phyloP scores from a whole-genome alignment of 2,113 vertebrate genomes.

The Myanophis thanlyinensis region DNA sequence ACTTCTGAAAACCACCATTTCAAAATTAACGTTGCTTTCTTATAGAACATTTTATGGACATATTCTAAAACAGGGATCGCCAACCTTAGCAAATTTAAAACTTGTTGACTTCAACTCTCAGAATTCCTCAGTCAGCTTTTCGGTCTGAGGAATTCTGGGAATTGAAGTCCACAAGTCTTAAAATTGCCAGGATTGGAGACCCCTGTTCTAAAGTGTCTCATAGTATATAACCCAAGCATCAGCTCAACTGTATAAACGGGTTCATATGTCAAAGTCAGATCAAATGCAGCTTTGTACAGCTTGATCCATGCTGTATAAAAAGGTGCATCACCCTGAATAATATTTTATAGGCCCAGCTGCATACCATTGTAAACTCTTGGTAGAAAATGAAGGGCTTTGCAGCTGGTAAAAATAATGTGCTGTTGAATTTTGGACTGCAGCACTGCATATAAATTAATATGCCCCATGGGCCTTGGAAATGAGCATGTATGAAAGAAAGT shows the following conservation, averaged over 20 bases:
- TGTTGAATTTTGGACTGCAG: slow-evolving; percentile 14
- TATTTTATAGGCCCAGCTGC: slow-evolving; percentile 22
- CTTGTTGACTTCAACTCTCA: too few species aligned
- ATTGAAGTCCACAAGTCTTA: too few species aligned
- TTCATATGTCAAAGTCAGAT: slow-evolving; percentile 13
- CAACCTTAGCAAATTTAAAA: too few species aligned
- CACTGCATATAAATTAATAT: slow-evolving; percentile 21
- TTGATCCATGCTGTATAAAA: slow-evolving; percentile 14
- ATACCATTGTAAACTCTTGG: background rate
- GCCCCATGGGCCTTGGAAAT: slow-evolving; percentile 23
- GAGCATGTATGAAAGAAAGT: slow-evolving; percentile 22
- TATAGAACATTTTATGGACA: background rate
- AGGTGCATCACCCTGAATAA: slow-evolving; percentile 19
- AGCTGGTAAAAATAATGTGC: slow-evolving; percentile 23
- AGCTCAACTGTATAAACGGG: slow-evolving; percentile 16
- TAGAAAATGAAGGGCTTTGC: slow-evolving; percentile 18
- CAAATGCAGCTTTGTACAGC: slow-evolving; percentile 9
- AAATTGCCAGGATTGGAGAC: too few species aligned
- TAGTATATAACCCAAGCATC: slow-evolving; percentile 4
- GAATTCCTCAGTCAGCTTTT: too few species aligned
- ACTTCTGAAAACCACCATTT: background rate
- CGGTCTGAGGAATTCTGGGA: too few species aligned
- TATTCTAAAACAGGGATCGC: too few species aligned
- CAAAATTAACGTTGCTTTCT: background rate
- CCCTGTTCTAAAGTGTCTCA: background rate